Conservation (phyloP, 2,888 invertebrate genomes). For the Cantharis nigra region DNA sequence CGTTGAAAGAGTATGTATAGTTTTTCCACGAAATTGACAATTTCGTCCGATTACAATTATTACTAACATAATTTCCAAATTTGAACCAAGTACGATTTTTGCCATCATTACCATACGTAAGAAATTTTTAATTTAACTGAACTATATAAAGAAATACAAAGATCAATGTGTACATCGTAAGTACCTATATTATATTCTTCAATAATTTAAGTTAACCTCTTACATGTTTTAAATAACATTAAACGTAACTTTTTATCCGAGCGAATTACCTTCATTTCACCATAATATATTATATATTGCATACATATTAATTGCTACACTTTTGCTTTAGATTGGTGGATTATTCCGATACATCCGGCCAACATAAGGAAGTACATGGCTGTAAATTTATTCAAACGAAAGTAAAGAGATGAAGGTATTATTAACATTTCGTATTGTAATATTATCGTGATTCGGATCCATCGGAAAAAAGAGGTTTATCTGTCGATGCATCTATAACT, state of each 20-base stretch:
- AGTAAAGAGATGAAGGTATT: not conserved
- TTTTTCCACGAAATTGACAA: no score
- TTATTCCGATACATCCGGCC: not conserved
- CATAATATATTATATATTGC: not conserved
- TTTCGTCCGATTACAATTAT: no score
- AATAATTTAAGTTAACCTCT: not conserved
- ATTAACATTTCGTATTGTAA: not conserved
- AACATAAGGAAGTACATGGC: not conserved
- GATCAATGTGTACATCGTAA: no score
- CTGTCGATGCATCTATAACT: conserved; percentile 63
- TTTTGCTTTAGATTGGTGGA: not conserved
- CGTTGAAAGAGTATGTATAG: no score
- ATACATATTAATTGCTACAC: not conserved
- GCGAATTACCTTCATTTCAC: not conserved
- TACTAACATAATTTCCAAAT: no score
- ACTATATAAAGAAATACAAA: no score
- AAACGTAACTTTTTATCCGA: not conserved
- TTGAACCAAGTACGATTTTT: no score
- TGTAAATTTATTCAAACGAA: not conserved
- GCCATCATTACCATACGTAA: no score
- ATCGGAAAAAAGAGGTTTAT: conserved; percentile 53
- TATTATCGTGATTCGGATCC: not conserved
- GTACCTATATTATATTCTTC: not conserved
- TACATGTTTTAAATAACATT: not conserved
- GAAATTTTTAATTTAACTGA: no score